phyloP scores from a whole-genome alignment of 2,113 vertebrate species.

The Tetraodon nigroviridis region DNA sequence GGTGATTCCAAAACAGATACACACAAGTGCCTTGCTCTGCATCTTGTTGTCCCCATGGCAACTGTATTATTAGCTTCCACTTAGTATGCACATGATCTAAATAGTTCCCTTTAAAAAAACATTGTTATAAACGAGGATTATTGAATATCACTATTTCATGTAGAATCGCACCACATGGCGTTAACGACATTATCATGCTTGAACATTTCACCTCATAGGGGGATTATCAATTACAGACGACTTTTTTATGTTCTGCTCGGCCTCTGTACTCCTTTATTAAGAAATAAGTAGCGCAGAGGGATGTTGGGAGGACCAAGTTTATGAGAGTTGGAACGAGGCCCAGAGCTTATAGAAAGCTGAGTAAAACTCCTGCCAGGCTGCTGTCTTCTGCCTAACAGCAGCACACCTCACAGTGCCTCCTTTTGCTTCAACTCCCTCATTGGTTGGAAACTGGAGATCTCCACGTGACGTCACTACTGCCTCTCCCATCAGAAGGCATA shows the following conservation, averaged over 20 bases:
- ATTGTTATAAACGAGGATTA: slow-evolving; percentile 12
- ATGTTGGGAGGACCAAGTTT: slow-evolving; percentile 19
- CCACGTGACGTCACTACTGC: slow-evolving; percentile 44
- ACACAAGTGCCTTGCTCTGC: slow-evolving; percentile 4
- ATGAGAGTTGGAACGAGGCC: slow-evolving; percentile 38
- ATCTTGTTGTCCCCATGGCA: slow-evolving; percentile 62
- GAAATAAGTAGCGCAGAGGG: slow-evolving; percentile 7
- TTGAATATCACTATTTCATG: background rate
- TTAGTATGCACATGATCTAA: slow-evolving; percentile 9
- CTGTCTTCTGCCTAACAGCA: slow-evolving; percentile 65
- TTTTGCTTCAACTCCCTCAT: slow-evolving; percentile 36
- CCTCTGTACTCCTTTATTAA: slow-evolving; percentile 7
- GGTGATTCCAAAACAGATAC: slow-evolving; percentile 9
- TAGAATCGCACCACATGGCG: no score
- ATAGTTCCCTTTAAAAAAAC: slow-evolving; percentile 21
- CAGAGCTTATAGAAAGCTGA: slow-evolving; percentile 46
- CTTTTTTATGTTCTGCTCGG: slow-evolving; percentile 1
- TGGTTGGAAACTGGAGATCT: slow-evolving; percentile 43
- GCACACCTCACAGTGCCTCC: slow-evolving; percentile 34
- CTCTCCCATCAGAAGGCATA: slow-evolving; percentile 15
- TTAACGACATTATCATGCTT: no score
- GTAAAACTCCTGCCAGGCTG: slow-evolving; percentile 47
- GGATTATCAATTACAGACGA: background rate
- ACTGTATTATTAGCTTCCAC: slow-evolving; percentile 36
- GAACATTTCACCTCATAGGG: background rate